Conservation (phyloP, 2,113 vertebrate species). For the Corythoichthys haematopterus region DNA sequence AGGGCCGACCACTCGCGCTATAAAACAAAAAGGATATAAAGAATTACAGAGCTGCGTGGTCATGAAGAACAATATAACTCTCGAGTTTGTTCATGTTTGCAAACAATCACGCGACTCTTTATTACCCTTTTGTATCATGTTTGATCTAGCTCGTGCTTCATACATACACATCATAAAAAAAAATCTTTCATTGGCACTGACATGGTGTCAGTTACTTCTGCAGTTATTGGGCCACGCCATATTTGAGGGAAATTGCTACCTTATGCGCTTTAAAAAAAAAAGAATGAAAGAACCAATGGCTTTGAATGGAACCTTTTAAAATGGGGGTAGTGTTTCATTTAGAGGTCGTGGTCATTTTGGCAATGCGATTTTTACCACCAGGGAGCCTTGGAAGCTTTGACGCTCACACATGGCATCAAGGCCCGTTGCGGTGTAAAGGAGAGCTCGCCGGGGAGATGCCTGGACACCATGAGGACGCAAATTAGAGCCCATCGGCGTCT, state of each 20-base stretch:
- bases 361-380: conserved; percentile 62
- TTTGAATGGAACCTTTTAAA: conserved; percentile 68
- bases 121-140: conserved; percentile 17
- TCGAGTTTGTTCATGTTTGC: conserved; percentile 10
- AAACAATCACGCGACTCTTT: conserved; percentile 21
- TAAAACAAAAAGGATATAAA: conserved; percentile 39
- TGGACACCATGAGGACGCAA: conserved; percentile 69
- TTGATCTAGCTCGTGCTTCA: conserved; percentile 25
- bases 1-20: conserved; percentile 14
- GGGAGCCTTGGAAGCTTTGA: conserved; percentile 68
- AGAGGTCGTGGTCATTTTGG: conserved; percentile 69
- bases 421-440: conserved; percentile 67
- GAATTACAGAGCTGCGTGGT: conserved; percentile 31
- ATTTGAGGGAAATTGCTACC: conserved; percentile 70
- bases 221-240: conserved; percentile 61
- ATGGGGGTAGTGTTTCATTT: conserved; percentile 68
- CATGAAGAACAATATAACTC: conserved; percentile 17
- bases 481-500: conserved; percentile 69
- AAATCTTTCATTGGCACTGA: conserved; percentile 42
- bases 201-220: conserved; percentile 59
- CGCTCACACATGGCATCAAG: conserved; percentile 75
- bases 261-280: conserved; percentile 59
- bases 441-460: conserved; percentile 63
- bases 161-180: conserved; percentile 29
- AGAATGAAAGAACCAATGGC: conserved; percentile 29